A percentile compares a stretch with the other conserved stretches of the same genome.
These are phyloP conservation scores for Sphyrna mokarran DNA, from an alignment of 2,113 vertebrate genomes.

Conservation along the genomic window DNA sequence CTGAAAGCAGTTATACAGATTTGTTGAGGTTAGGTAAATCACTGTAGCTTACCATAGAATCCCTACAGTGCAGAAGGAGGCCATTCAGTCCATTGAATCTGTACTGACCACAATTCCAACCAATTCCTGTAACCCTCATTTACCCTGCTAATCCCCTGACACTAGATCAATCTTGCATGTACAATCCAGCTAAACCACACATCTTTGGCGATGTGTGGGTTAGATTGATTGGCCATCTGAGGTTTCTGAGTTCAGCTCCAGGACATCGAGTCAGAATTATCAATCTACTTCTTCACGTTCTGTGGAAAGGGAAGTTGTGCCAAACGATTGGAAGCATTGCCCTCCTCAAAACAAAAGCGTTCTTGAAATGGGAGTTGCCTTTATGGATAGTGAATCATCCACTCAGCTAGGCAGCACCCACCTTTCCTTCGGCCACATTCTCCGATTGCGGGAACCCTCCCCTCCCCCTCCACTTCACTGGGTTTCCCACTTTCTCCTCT, in stretches of 20 bases:
- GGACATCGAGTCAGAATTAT: not conserved
- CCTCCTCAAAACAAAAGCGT: not conserved
- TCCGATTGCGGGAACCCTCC: not conserved
- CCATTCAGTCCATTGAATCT: too few relatives aligned
- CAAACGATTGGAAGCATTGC: not conserved
- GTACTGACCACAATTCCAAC: too few relatives aligned
- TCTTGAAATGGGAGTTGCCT: not conserved
- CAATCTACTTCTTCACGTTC: not conserved
- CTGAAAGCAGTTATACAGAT: not conserved
- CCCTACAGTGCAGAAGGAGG: too few relatives aligned
- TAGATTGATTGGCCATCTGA: not conserved
- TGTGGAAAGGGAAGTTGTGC: not conserved
- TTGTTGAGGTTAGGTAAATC: not conserved
- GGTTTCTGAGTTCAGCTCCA: not conserved
- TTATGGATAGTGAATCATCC: not conserved
- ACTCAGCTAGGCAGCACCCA: too few relatives aligned
- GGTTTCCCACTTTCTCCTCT: not conserved
- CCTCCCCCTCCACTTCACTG: not conserved
- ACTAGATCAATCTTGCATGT: too few relatives aligned
- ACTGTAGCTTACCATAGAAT: not conserved
- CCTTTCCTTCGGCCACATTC: not conserved
- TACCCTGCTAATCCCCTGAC: too few relatives aligned
- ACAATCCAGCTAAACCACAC: too few relatives aligned
- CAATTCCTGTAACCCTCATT: too few relatives aligned
- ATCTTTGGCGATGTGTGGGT: too few relatives aligned